A percentile compares a stretch with the other conserved stretches of the same genome.
Evolutionary conservation across 2,888 invertebrate species (phyloP).

Genomic region (Perizoma flavofasciatum): DNA sequence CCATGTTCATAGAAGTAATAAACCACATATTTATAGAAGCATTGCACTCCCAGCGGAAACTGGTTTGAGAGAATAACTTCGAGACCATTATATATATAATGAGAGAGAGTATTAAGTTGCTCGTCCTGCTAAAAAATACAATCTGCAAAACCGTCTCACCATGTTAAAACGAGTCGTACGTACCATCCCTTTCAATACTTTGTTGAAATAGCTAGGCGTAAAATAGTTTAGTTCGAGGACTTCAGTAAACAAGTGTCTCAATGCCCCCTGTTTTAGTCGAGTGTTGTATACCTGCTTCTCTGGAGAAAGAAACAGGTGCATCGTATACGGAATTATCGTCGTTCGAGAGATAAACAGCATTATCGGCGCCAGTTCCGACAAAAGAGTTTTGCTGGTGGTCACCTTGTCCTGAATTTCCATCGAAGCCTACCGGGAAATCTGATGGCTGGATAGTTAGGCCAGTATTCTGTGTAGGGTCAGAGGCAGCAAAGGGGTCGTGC

Average conservation of each 20-base stretch:
- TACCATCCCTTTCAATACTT: too few relatives aligned
- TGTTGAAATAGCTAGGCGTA: too few relatives aligned
- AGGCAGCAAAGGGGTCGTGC: slow-evolving; percentile 50
- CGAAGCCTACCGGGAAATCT: slow-evolving; percentile 52
- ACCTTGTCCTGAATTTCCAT: slow-evolving; percentile 50
- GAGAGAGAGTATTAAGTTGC: too few relatives aligned
- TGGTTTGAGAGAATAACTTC: too few relatives aligned
- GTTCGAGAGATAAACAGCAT: slow-evolving; percentile 46
- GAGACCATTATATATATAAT: too few relatives aligned
- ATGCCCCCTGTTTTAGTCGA: slow-evolving; percentile 65
- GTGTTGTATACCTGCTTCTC: slow-evolving; percentile 72
- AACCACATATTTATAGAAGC: too few relatives aligned
- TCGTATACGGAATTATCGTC: slow-evolving; percentile 54
- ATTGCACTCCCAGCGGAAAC: too few relatives aligned
- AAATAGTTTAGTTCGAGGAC: neutral
- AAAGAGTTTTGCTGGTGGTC: slow-evolving; percentile 53
- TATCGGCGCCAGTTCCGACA: slow-evolving; percentile 51
- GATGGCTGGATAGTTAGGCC: slow-evolving; percentile 50
- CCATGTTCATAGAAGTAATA: too few relatives aligned
- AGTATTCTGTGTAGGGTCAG: slow-evolving; percentile 47
- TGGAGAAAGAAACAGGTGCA: slow-evolving; percentile 61
- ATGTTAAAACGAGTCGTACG: too few relatives aligned
- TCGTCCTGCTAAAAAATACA: too few relatives aligned
- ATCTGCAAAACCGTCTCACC: too few relatives aligned
- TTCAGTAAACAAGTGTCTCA: slow-evolving; percentile 66